Evolutionary conservation across 2,797 vertebrate genomes (phyloP).

Genomic region (Microtus obscurus): DNA sequence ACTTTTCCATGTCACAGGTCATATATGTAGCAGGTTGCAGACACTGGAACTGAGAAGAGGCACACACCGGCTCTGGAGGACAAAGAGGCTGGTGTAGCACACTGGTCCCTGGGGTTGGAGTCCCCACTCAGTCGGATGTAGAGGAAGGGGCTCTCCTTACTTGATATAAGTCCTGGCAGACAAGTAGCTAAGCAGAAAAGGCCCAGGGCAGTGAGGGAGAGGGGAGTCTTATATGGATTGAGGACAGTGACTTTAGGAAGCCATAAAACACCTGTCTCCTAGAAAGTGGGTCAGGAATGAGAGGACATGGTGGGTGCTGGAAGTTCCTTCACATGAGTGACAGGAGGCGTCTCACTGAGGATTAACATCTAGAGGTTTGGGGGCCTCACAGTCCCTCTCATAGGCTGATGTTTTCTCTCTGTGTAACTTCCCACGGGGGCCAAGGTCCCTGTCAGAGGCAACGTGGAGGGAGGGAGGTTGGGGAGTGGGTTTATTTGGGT

Average conservation of each 20-base stretch:
- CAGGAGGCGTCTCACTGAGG: not conserved
- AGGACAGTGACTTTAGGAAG: not conserved
- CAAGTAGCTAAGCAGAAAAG: not conserved
- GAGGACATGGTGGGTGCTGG: too few relatives aligned
- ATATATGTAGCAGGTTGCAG: not conserved
- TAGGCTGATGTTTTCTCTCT: not conserved
- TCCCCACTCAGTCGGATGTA: not conserved
- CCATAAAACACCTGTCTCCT: not conserved
- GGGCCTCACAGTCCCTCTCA: not conserved
- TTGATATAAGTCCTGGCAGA: not conserved
- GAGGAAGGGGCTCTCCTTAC: not conserved
- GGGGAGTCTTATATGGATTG: too few relatives aligned
- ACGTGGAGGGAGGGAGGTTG: too few relatives aligned
- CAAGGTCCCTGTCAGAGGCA: not conserved
- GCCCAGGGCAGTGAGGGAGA: not conserved
- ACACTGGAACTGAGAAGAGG: too few relatives aligned
- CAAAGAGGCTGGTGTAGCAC: not conserved
- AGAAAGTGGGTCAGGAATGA: not conserved
- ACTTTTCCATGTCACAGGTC: not conserved
- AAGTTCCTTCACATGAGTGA: not conserved
- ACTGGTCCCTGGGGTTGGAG: not conserved
- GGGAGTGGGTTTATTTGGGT: not conserved
- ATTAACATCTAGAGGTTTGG: not conserved
- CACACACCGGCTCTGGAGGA: not conserved
- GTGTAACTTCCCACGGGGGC: not conserved